phyloP scores from a whole-genome alignment of 2,888 invertebrate genomes.

The Scotopteryx bipunctaria region DNA sequence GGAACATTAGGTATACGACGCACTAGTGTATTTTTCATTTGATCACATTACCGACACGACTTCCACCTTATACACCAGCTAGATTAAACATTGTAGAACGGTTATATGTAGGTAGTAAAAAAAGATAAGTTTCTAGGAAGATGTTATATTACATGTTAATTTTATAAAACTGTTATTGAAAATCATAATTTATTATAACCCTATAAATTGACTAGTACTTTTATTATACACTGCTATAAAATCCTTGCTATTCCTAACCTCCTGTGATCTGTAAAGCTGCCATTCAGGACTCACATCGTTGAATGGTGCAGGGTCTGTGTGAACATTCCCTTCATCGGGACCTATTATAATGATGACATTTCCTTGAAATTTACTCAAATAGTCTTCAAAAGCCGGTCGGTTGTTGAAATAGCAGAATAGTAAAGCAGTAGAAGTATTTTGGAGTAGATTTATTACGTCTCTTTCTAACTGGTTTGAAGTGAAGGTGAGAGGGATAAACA shows the following conservation, averaged over 20 bases:
- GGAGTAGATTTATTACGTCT: constrained; percentile 64
- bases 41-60: too few species aligned
- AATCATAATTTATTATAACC: constrained; percentile 34
- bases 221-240: constrained; percentile 80
- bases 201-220: constrained; percentile 25
- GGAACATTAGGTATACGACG: too few species aligned
- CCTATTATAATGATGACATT: constrained; percentile 89
- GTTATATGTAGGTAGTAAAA: too few species aligned
- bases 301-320: constrained; percentile 89
- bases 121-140: too few species aligned
- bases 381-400: constrained; percentile 86
- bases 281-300: constrained; percentile 82
- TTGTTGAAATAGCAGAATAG: constrained; percentile 93
- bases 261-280: constrained; percentile 80
- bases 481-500: constrained; percentile 86
- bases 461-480: constrained; percentile 66
- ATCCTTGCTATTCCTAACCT: constrained; percentile 85
- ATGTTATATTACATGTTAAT: constrained; percentile 25
- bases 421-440: constrained; percentile 80
- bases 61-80: too few species aligned
- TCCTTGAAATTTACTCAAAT: constrained; percentile 86
- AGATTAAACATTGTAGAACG: neutral
- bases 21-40: too few species aligned
- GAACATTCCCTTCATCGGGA: constrained; percentile 85
- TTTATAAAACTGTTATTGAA: constrained; percentile 48